A percentile compares a stretch with the other conserved stretches of the same genome.
These are phyloP conservation scores for Macrosteles quadrilineatus DNA, from an alignment of 1,140 invertebrate species.

Conservation along the genomic window DNA sequence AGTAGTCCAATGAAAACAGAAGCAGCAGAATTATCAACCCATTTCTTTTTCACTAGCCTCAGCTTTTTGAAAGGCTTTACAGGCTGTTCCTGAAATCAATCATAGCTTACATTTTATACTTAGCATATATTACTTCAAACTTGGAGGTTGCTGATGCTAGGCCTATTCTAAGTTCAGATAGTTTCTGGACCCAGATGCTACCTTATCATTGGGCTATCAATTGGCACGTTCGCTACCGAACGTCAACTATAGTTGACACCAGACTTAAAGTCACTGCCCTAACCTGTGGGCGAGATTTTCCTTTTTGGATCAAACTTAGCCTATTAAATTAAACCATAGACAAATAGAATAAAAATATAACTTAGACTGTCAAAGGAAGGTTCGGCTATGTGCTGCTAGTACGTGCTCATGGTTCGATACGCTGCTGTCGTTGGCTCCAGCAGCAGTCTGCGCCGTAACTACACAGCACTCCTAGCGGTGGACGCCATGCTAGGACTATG, in stretches of 20 bases:
- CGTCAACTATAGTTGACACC: background rate
- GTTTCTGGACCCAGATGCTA: background rate
- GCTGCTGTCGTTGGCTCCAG: too few species aligned
- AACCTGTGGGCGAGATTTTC: too few species aligned
- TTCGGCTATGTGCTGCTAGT: too few species aligned
- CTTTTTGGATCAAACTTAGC: too few species aligned
- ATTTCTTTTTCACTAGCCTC: slow-evolving; percentile 60
- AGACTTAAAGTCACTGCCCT: too few species aligned
- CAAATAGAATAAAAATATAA: too few species aligned
- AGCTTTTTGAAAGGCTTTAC: slow-evolving; percentile 63
- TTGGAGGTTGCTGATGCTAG: background rate
- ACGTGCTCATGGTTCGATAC: too few species aligned
- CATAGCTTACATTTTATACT: background rate
- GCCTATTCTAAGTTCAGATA: background rate
- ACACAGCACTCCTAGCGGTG: too few species aligned
- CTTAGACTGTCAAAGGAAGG: too few species aligned
- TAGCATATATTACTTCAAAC: background rate
- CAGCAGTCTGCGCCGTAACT: too few species aligned
- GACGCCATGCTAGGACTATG: too few species aligned
- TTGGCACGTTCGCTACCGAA: background rate
- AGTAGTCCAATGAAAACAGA: slow-evolving; percentile 64
- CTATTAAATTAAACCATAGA: too few species aligned
- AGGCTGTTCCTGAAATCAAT: slow-evolving; percentile 39
- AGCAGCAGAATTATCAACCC: slow-evolving; percentile 61
- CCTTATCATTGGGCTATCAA: background rate